A percentile compares a stretch with the other conserved stretches of the same genome.
Conservation (phyloP, 2,888 invertebrate genomes). For the Oscheius sp. region DNA sequence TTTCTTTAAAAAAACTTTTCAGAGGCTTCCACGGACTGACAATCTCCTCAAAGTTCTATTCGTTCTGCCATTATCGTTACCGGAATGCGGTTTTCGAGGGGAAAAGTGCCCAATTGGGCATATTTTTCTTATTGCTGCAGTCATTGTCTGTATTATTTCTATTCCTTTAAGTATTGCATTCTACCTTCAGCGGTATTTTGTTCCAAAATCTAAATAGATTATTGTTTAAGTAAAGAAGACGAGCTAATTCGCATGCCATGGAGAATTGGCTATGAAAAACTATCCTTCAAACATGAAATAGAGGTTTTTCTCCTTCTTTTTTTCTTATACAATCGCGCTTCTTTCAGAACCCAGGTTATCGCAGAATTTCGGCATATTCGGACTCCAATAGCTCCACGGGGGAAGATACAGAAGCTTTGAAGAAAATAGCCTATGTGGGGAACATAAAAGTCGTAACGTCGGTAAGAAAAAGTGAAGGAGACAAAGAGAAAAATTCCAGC, state of each 20-base stretch:
- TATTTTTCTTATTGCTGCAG: slow-evolving; percentile 40
- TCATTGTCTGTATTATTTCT: slow-evolving; percentile 35
- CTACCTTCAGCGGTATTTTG: slow-evolving; percentile 40
- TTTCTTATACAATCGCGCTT: neutral
- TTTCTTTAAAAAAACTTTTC: neutral
- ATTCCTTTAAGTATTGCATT: slow-evolving; percentile 47
- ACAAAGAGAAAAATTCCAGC: neutral
- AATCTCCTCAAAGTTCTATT: neutral
- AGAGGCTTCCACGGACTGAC: slow-evolving; percentile 4
- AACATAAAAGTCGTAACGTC: slow-evolving; percentile 1
- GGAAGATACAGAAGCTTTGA: slow-evolving; percentile 22
- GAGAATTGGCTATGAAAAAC: slow-evolving; percentile 45
- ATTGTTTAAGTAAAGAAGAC: slow-evolving; percentile 42
- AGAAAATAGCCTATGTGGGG: slow-evolving; percentile 25
- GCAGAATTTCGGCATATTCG: slow-evolving; percentile 35
- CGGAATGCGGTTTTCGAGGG: slow-evolving; percentile 47
- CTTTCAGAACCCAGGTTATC: slow-evolving; percentile 20
- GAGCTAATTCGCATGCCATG: slow-evolving; percentile 52
- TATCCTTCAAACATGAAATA: slow-evolving; percentile 29
- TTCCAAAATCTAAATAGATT: neutral
- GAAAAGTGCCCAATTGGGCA: slow-evolving; percentile 44
- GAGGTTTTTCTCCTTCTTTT: slow-evolving; percentile 7
- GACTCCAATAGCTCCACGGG: slow-evolving; percentile 38
- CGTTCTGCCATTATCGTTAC: slow-evolving; percentile 34
- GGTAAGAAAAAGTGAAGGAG: too few relatives aligned